Conservation (phyloP, 2,797 vertebrate genomes). For the Danio tinwini region DNA sequence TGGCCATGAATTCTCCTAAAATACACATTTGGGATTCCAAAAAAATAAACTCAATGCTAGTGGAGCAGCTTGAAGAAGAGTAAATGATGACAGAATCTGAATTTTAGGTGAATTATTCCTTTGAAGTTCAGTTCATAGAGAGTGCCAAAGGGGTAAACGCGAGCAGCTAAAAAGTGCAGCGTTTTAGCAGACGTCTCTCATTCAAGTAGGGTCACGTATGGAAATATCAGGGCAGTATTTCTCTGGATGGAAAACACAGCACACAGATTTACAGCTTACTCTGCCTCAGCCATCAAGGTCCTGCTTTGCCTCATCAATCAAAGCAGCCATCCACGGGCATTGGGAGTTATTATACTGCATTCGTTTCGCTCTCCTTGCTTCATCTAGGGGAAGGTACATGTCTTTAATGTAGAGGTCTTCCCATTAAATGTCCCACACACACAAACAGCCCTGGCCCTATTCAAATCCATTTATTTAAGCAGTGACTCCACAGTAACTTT, state of each 20-base stretch:
- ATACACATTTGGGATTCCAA: background rate
- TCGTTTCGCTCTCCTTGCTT: constrained; percentile 4
- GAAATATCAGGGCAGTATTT: constrained; percentile 31
- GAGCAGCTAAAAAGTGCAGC: background rate
- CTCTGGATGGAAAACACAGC: constrained; percentile 5
- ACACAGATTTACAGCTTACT: constrained; percentile 43
- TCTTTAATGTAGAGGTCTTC: constrained; percentile 8
- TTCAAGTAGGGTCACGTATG: constrained; percentile 14
- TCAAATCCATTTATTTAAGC: constrained; percentile 18
- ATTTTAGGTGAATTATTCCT: background rate
- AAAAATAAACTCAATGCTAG: background rate
- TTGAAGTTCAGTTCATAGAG: background rate
- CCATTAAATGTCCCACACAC: background rate
- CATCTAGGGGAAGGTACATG: constrained; percentile 32
- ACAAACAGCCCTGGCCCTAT: background rate
- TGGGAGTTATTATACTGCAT: constrained; percentile 32
- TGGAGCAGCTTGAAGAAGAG: background rate
- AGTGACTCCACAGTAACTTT: background rate
- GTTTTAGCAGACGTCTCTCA: background rate
- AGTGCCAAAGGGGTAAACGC: background rate
- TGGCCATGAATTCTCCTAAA: background rate
- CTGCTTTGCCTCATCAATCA: constrained; percentile 50
- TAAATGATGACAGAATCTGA: constrained; percentile 3
- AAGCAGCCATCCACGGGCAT: constrained; percentile 29
- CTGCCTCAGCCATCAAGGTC: constrained; percentile 43